Evolutionary conservation across 1,140 invertebrate genomes (phyloP), one percentile per base, ranked within the genome.

Genomic region (Brachionus angularis): DNA sequence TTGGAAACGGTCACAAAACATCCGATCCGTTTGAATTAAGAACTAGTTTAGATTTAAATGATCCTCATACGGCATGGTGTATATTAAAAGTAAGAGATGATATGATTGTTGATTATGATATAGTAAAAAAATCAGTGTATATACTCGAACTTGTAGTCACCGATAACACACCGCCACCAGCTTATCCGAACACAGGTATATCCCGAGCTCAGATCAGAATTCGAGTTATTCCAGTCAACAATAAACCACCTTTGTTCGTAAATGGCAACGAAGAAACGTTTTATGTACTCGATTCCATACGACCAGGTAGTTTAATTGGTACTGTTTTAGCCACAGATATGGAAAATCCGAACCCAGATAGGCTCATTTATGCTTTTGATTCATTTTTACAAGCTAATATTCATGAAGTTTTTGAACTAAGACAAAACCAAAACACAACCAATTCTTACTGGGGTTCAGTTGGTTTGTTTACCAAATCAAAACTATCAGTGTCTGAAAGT

Each of bases 241-340:
- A 67, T 12, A 67, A 67, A 23, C 42, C 62, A n/a, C 62, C 62
- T 0, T 10, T 44, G 16, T 67, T 67, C 29, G 42, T 67, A 3
- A 67, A 67, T 47, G 62, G 62, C 14, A 46, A 46, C 18, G 62
- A 67, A 44, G 62, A 67, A 31, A 67, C 42, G 3, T 67, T 67
- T 14, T 34, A 67, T 50, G 62, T 67, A 0, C 18, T 67, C 2
- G 62, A 67, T 23, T 47, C 42, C 0, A 50, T 50, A 8, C 39
- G 62, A 18, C 62, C 62, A 5, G 36, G 36, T n/a, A 67, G 39
- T 27, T 25, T 67, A 2, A 50, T 67, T 29, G 62, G 62, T 18
- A 47, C 42, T n/a, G n/a, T 67, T 2, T 33, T 67, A 29, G 62
- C 62, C n/a, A 67, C 62, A 25, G 62, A 67, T 50, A 46, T 67